A percentile compares a stretch with the other conserved stretches of the same genome.
Evolutionary conservation across 2,888 invertebrate species (phyloP).

Genomic region (Dolomedes plantarius): DNA sequence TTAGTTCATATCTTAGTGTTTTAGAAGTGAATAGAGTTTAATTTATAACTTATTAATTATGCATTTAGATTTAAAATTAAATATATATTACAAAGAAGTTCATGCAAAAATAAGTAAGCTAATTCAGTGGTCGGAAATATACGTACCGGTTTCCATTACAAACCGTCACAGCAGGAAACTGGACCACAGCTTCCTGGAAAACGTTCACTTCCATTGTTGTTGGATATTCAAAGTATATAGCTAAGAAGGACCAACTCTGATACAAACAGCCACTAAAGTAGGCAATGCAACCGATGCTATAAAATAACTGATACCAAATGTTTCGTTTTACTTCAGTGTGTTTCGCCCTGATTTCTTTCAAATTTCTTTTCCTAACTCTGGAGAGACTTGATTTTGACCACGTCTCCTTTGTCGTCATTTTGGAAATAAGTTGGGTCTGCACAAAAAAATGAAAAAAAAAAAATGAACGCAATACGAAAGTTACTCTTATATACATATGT

Average conservation of each 20-base stretch:
- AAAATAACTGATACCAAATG: neutral
- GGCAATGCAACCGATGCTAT: constrained; percentile 20
- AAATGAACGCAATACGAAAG: too few species aligned
- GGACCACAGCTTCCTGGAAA: constrained; percentile 39
- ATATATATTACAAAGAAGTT: too few species aligned
- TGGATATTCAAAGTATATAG: constrained; percentile 55
- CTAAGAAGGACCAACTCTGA: constrained; percentile 53
- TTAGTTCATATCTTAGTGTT: too few species aligned
- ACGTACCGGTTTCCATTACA: constrained; percentile 63
- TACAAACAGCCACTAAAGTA: constrained; percentile 54
- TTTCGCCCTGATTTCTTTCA: neutral
- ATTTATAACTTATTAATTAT: too few species aligned
- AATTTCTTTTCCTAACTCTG: neutral
- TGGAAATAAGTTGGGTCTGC: neutral
- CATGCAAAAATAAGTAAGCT: too few species aligned
- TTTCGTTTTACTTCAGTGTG: neutral
- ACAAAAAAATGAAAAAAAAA: too few species aligned
- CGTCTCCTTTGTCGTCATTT: neutral
- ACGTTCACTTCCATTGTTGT: constrained; percentile 67
- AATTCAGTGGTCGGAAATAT: too few species aligned
- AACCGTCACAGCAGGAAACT: constrained; percentile 61
- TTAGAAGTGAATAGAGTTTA: too few species aligned
- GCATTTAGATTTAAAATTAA: too few species aligned
- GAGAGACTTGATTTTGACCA: neutral
- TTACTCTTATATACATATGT: too few species aligned